Conservation (phyloP, 2,113 vertebrate species). For the Cygnus atratus region DNA sequence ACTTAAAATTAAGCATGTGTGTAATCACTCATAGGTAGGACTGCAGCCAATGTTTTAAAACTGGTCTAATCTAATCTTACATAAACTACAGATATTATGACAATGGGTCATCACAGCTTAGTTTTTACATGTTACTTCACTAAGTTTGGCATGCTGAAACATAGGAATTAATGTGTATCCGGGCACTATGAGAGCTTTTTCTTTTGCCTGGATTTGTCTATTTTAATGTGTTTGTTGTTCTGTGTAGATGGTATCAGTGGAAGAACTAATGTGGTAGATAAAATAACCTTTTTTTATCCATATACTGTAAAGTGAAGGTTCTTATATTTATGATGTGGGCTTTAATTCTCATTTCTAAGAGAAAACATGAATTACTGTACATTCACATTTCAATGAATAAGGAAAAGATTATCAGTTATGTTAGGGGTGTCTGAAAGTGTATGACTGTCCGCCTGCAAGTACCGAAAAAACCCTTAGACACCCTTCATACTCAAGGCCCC, state of each 20-base stretch:
- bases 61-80: background rate
- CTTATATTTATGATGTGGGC: background rate
- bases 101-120: background rate
- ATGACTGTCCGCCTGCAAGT: conserved; percentile 54
- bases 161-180: background rate
- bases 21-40: conserved; percentile 19
- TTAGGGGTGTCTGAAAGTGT: conserved; percentile 45
- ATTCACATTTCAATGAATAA: conserved; percentile 40
- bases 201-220: background rate
- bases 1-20: conserved; percentile 36
- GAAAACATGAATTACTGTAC: conserved; percentile 23
- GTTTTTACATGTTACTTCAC: background rate
- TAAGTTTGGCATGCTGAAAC: background rate
- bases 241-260: background rate
- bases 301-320: background rate
- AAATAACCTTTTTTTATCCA: background rate
- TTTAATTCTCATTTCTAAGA: conserved; percentile 26
- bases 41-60: background rate
- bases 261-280: background rate
- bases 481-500: conserved; percentile 74
- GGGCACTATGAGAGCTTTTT: background rate
- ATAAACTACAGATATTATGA: background rate
- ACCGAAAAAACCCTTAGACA: conserved; percentile 39
- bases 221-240: background rate
- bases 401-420: conserved; percentile 49